These are phyloP conservation scores for Apis laboriosa DNA, from an alignment of 1,140 invertebrate genomes.

Conservation along the genomic window DNA sequence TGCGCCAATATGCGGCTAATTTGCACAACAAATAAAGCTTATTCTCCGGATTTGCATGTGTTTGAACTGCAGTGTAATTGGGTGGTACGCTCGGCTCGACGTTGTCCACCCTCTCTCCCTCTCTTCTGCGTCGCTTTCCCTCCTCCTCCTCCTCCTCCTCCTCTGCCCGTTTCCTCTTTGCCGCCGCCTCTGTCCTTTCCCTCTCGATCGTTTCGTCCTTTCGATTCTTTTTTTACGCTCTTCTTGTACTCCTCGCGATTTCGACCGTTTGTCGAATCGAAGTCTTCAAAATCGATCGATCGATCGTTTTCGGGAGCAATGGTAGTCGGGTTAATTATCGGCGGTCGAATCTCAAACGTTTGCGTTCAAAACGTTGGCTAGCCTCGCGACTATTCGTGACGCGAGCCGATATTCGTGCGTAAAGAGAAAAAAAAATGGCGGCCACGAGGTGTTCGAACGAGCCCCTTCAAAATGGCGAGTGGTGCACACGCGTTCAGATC, in stretches of 20 bases:
- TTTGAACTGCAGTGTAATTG: constrained; percentile 82
- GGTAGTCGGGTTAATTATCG: too few species aligned
- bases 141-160: background rate
- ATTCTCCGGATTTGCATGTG: constrained; percentile 81
- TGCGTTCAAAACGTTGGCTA: background rate
- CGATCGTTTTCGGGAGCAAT: too few species aligned
- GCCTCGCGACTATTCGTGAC: constrained; percentile 58
- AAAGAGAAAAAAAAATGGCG: constrained; percentile 60
- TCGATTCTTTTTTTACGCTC: constrained; percentile 7
- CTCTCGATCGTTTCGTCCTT: constrained; percentile 17
- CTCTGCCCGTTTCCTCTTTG: constrained; percentile 29
- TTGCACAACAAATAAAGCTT: constrained; percentile 82
- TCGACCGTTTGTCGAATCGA: background rate
- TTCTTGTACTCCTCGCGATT: background rate
- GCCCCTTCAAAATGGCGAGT: constrained; percentile 63
- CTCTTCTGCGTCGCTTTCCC: constrained; percentile 22
- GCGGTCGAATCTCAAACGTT: background rate
- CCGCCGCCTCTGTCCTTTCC: background rate
- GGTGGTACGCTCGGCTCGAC: constrained; percentile 72
- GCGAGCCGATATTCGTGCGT: constrained; percentile 62
- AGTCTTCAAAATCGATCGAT: background rate
- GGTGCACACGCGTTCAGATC: constrained; percentile 64
- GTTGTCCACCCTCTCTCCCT: constrained; percentile 63
- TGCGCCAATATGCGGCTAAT: constrained; percentile 80
- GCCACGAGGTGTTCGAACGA: constrained; percentile 8